Evolutionary conservation across 2,888 invertebrate genomes (phyloP).

Genomic region (Coelinius sp.): DNA sequence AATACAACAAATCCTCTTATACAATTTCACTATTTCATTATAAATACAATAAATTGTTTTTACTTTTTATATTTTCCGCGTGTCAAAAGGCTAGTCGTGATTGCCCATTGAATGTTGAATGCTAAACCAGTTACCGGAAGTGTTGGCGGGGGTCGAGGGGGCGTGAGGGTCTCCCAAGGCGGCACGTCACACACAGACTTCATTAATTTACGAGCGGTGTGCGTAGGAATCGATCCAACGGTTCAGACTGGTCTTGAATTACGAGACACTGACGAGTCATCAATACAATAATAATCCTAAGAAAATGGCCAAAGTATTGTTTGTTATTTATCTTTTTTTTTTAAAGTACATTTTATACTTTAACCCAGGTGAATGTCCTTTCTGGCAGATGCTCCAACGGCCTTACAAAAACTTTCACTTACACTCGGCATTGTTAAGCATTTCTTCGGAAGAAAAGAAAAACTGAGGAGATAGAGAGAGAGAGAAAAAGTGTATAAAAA

Average conservation of each 20-base stretch:
- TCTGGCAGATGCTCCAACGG: constrained; percentile 15
- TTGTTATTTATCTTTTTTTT: too few relatives aligned
- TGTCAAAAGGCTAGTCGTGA: not conserved
- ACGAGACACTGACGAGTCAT: constrained; percentile 11
- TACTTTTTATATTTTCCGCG: not conserved
- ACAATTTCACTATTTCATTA: too few relatives aligned
- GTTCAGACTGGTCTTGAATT: not conserved
- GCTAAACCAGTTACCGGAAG: constrained; percentile 9
- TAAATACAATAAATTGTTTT: too few relatives aligned
- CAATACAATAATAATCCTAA: not conserved
- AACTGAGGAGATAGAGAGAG: not conserved
- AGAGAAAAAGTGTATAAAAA: constrained; percentile 10
- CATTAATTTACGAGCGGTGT: constrained; percentile 19
- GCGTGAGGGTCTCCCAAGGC: not conserved
- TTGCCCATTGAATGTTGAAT: not conserved
- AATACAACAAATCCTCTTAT: too few relatives aligned
- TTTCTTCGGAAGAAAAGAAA: constrained; percentile 23
- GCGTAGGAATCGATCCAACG: constrained; percentile 18
- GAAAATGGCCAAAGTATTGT: not conserved
- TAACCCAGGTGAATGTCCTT: constrained; percentile 17
- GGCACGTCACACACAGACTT: constrained; percentile 12
- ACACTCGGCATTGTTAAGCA: constrained; percentile 20
- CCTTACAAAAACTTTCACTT: constrained; percentile 32
- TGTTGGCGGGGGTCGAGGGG: not conserved
- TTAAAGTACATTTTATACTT: not conserved